Conservation (phyloP, 2,888 invertebrate species). For the Scaptomyza parva region DNA sequence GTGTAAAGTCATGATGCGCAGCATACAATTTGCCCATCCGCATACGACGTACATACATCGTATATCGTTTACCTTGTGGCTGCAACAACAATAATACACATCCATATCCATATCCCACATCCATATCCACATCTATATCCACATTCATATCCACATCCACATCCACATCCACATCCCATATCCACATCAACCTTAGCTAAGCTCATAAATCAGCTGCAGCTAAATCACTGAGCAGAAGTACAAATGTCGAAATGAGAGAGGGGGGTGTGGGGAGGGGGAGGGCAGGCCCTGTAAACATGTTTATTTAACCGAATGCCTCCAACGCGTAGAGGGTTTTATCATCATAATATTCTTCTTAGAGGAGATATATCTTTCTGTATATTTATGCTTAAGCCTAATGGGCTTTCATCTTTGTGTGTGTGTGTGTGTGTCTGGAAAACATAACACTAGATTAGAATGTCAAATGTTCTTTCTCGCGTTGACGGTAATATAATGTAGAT, state of each 20-base stretch:
- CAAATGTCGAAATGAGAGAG: constrained; percentile 39
- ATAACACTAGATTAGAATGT: constrained; percentile 29
- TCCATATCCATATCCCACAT: too few relatives aligned
- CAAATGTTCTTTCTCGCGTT: constrained; percentile 5
- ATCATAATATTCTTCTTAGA: constrained; percentile 35
- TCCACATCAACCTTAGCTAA: constrained; percentile 19
- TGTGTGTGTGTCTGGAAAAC: not conserved
- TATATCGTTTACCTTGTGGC: constrained; percentile 70
- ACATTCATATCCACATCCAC: constrained; percentile 15
- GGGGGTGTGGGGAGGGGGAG: not conserved
- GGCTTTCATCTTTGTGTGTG: constrained; percentile 3
- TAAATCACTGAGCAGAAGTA: constrained; percentile 25
- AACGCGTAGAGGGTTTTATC: constrained; percentile 13
- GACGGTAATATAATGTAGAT: constrained; percentile 4
- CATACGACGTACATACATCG: too few relatives aligned
- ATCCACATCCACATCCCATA: constrained; percentile 7
- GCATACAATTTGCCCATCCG: constrained; percentile 66
- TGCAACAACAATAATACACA: constrained; percentile 22
- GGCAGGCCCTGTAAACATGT: constrained; percentile 61
- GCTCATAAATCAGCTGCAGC: constrained; percentile 50
- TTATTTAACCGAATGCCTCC: constrained; percentile 58
- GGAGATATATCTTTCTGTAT: constrained; percentile 3
- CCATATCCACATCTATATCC: constrained; percentile 18
- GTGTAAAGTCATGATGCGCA: constrained; percentile 73
- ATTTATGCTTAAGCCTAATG: constrained; percentile 22